Conservation (phyloP, 2,113 vertebrate genomes). For the Microcebus ravelobensis region DNA sequence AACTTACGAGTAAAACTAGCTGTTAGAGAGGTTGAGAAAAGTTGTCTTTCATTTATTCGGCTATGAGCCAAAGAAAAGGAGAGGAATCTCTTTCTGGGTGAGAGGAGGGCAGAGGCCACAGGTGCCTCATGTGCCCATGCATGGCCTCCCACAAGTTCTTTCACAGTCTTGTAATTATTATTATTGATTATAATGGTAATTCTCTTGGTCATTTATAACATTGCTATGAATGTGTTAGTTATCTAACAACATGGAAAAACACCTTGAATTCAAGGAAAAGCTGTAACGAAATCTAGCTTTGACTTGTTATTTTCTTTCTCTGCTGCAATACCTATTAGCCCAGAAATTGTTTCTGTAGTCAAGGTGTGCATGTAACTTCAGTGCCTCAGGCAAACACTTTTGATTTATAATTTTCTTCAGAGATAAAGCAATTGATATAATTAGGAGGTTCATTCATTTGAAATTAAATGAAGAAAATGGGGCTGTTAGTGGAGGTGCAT, state of each 20-base stretch:
- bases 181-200: not conserved
- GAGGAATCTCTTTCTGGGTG: not conserved
- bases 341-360: not conserved
- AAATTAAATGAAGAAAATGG: not conserved
- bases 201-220: not conserved
- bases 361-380: not conserved
- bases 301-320: not conserved
- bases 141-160: not conserved
- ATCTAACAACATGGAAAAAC: not conserved
- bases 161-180: not conserved
- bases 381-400: not conserved
- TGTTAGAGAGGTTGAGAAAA: not conserved
- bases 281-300: not conserved
- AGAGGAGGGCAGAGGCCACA: not conserved
- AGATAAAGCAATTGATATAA: not conserved
- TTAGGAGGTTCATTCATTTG: not conserved
- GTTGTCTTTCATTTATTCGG: not conserved
- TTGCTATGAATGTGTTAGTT: not conserved
- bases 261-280: not conserved
- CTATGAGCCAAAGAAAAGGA: not conserved
- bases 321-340: not conserved
- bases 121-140: not conserved
- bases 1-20: not conserved
- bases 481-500: not conserved
- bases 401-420: not conserved